Base-by-base conservation (phyloP, 2,797 vertebrate species). In the Falco cherrug region DNA sequence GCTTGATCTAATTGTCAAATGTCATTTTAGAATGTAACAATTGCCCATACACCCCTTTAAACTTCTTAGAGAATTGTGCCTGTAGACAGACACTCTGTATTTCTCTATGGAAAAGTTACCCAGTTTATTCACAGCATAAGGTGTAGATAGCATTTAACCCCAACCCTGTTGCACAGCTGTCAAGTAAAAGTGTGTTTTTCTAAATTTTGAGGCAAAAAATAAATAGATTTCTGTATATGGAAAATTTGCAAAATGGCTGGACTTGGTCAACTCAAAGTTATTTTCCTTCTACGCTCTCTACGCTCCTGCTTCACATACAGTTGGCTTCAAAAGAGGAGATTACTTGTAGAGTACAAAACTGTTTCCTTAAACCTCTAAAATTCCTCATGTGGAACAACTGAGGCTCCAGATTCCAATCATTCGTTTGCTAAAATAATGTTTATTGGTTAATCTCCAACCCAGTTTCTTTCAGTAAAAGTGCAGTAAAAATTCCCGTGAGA, bases 331-430 rank as follows among this genome's bases (percentile, higher is more conserved):
- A 94, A 71, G 0, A 67, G 14, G 11, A 41, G 16, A 75, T 75
- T 51, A 56, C 35, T 61, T 73, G 19, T 22, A 56, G 56, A 57
- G 43, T 43, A 69, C 81, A 71, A 91, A 92, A 83, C 17, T 29
- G 43, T 80, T 94, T 92, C 73, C 76, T 93, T 86, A 96, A 94
- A 91, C 41, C 39, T 78, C 73, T 78, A 43, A 75, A 95, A 69
- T 61, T 88, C 51, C 41, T 92, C 57, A 63, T 51, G 67, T 22
- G 47, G 73, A 97, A 89, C 80, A 95, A 95, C 69, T 21, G 37
- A 91, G 78, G 39, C 15, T 84, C 21, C 60, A 87, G 51, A 95
- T 91, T 95, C 86, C 93, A 94, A 54, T 29, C 84, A 95, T 70
- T 94, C 75, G 71, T 95, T 84, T 54, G 35, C 45, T 56, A 51